phyloP scores from a whole-genome alignment of 2,113 vertebrate genomes.

The Gymnarchus niloticus region DNA sequence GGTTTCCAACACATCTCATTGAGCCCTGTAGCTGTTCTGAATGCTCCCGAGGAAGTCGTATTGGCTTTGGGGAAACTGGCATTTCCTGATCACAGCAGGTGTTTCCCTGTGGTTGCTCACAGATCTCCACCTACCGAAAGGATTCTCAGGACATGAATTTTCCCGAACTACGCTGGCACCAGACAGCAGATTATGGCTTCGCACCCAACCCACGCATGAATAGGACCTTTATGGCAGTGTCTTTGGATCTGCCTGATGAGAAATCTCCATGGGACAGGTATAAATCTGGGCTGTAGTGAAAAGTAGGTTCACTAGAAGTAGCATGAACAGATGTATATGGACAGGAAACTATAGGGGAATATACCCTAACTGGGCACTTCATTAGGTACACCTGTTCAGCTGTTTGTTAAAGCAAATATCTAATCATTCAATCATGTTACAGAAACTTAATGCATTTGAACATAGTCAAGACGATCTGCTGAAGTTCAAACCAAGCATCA shows the following conservation, averaged over 20 bases:
- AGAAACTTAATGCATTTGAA: too few species aligned
- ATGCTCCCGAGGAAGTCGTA: not conserved
- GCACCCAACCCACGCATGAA: slow-evolving; percentile 74
- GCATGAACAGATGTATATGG: not conserved
- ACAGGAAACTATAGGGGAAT: not conserved
- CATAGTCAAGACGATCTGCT: not conserved
- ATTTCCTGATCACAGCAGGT: not conserved
- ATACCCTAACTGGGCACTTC: not conserved
- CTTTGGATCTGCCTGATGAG: slow-evolving; percentile 77
- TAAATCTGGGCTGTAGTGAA: not conserved
- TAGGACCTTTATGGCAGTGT: slow-evolving; percentile 86
- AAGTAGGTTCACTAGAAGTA: not conserved
- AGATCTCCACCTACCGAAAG: slow-evolving; percentile 66
- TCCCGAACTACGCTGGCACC: slow-evolving; percentile 83
- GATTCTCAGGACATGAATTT: slow-evolving; percentile 44
- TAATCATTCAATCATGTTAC: too few species aligned
- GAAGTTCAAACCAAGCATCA: too few species aligned
- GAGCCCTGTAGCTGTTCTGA: not conserved
- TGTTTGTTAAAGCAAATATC: too few species aligned
- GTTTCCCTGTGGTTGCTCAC: not conserved
- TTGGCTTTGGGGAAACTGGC: not conserved
- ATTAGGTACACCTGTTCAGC: too few species aligned
- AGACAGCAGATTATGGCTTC: slow-evolving; percentile 74
- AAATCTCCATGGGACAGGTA: slow-evolving; percentile 72
- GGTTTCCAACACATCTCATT: not conserved